Conservation (phyloP, 2,888 invertebrate species). For the Noctua janthe region DNA sequence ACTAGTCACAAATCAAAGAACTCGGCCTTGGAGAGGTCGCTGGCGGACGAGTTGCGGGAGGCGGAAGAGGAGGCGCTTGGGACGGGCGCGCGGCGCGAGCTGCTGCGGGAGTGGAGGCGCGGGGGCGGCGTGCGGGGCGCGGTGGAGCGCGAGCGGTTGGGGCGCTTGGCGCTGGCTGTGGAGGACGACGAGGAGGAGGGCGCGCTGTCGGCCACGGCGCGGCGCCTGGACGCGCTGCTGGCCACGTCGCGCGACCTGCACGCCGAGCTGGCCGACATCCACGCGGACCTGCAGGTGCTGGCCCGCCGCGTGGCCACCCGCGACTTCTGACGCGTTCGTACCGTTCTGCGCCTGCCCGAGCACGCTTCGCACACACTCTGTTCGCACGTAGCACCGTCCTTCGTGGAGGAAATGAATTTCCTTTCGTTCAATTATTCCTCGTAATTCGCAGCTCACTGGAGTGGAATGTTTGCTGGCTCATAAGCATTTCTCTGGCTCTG, state of each 20-base stretch:
- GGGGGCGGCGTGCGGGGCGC: slow-evolving; percentile 78
- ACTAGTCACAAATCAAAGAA: slow-evolving; percentile 62
- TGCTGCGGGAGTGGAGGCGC: slow-evolving; percentile 75
- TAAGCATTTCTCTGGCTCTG: slow-evolving; percentile 13
- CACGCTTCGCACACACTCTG: slow-evolving; percentile 63
- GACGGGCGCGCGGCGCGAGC: slow-evolving; percentile 71
- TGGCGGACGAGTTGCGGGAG: slow-evolving; percentile 85
- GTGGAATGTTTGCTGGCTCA: slow-evolving; percentile 15
- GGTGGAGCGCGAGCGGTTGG: slow-evolving; percentile 84
- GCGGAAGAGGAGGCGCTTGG: slow-evolving; percentile 81
- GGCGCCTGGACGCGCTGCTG: slow-evolving; percentile 84
- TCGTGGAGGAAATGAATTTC: slow-evolving; percentile 55
- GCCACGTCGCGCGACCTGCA: slow-evolving; percentile 86
- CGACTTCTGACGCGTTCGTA: slow-evolving; percentile 87
- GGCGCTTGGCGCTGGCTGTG: slow-evolving; percentile 84
- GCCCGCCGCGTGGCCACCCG: slow-evolving; percentile 84
- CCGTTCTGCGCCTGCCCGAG: slow-evolving; percentile 69
- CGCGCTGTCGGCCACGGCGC: slow-evolving; percentile 82
- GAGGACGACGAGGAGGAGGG: slow-evolving; percentile 83
- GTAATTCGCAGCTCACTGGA: slow-evolving; percentile 29
- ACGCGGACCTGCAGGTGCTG: slow-evolving; percentile 90
- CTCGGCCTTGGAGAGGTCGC: slow-evolving; percentile 73
- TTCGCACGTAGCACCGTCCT: slow-evolving; percentile 57
- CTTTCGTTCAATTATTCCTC: slow-evolving; percentile 48
- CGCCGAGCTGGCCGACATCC: slow-evolving; percentile 87